These are phyloP conservation scores for Vicugna pacos DNA, from an alignment of 2,113 vertebrate genomes.

Conservation along the genomic window DNA sequence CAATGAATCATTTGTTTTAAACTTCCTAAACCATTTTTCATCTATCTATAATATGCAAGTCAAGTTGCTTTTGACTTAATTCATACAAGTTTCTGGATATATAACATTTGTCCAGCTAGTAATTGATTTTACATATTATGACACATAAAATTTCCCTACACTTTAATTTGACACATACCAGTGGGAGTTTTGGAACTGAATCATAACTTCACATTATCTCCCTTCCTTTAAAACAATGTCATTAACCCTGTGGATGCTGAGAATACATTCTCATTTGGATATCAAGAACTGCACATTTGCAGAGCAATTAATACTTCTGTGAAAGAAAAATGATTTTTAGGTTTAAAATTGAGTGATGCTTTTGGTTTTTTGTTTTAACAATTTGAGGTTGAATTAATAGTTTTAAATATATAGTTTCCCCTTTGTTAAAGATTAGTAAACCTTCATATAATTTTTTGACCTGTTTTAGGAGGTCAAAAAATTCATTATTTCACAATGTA, in stretches of 20 bases:
- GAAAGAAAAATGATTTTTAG: constrained; percentile 69
- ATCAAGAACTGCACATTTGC: constrained; percentile 76
- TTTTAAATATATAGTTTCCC: constrained; percentile 64
- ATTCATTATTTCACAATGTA: constrained; percentile 50
- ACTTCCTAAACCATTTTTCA: constrained; percentile 70
- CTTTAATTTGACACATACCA: constrained; percentile 63
- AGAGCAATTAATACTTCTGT: constrained; percentile 51
- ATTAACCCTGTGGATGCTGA: constrained; percentile 14
- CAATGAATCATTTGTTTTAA: constrained; percentile 71
- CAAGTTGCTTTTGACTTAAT: constrained; percentile 75
- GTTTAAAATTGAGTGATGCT: constrained; percentile 53
- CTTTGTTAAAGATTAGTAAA: constrained; percentile 69
- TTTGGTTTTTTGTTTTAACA: constrained; percentile 66
- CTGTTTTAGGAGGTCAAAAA: constrained; percentile 51
- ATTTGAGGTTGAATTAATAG: constrained; percentile 70
- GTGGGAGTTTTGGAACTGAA: constrained; percentile 61
- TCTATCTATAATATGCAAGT: constrained; percentile 61
- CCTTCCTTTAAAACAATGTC: constrained; percentile 58
- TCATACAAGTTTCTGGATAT: constrained; percentile 63
- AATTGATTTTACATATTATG: constrained; percentile 54
- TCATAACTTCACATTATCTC: constrained; percentile 42
- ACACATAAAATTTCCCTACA: constrained; percentile 62
- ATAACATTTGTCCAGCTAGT: constrained; percentile 63
- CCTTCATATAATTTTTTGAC: constrained; percentile 61
- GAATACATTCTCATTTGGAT: constrained; percentile 60